Conservation (phyloP, 1,140 invertebrate species). For the Saccostrea cuccullata region DNA sequence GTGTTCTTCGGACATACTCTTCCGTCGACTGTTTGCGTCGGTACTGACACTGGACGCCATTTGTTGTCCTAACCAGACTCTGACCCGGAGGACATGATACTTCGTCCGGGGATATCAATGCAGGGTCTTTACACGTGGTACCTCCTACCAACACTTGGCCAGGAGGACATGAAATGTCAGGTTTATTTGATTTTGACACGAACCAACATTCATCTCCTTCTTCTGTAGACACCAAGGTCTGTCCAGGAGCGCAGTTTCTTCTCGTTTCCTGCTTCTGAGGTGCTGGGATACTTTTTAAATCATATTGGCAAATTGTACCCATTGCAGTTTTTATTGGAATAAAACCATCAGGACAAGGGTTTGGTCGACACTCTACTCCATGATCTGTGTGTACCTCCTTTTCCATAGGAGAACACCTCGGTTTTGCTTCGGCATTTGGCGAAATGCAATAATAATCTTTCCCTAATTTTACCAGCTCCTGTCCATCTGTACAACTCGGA, state of each 20-base stretch:
- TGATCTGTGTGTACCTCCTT: not conserved
- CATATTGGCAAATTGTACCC: not conserved
- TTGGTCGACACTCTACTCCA: not conserved
- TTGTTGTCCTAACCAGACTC: not conserved
- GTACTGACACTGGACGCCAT: constrained; percentile 39
- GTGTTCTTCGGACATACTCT: not conserved
- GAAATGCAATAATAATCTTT: constrained; percentile 17
- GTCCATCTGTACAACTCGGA: not conserved
- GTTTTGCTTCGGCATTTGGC: not conserved
- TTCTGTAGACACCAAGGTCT: not conserved
- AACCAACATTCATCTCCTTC: constrained; percentile 16
- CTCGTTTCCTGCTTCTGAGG: not conserved
- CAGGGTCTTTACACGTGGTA: constrained; percentile 24
- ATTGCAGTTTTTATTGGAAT: not conserved
- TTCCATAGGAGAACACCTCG: not conserved
- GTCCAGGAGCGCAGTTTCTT: not conserved
- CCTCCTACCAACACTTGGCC: constrained; percentile 20
- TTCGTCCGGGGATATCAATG: constrained; percentile 36
- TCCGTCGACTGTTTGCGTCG: not conserved
- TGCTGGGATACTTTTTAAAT: not conserved
- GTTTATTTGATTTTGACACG: not conserved
- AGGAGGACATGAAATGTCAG: not conserved
- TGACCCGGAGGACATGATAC: constrained; percentile 13
- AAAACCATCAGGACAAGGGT: not conserved
- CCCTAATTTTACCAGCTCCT: not conserved